Percentiles rank a stretch among this genome's conserved stretches.
Conservation (phyloP, 2,113 vertebrate species). For the Harpagus bidentatus region DNA sequence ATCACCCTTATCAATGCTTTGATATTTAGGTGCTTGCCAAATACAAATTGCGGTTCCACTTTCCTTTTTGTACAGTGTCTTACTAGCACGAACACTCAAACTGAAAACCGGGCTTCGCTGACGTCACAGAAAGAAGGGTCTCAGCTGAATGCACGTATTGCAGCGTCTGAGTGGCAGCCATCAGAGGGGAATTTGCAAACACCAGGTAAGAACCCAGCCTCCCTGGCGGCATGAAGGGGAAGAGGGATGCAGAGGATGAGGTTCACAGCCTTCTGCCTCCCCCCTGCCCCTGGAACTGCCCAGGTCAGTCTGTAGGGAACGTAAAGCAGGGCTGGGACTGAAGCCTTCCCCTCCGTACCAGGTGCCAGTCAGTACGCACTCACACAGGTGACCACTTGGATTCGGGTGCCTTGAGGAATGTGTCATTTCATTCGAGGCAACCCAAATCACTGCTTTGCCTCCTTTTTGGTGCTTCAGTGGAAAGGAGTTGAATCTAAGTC, state of each 20-base stretch:
- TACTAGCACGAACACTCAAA: not conserved
- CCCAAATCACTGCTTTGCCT: not conserved
- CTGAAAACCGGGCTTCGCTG: not conserved
- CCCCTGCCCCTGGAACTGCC: accelerated
- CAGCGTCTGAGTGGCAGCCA: not conserved
- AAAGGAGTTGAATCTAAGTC: not conserved
- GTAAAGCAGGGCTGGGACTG: not conserved
- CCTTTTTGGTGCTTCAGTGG: not conserved
- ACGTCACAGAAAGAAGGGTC: not conserved
- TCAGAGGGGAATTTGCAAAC: not conserved
- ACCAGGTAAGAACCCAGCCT: not conserved
- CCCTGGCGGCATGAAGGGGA: accelerated
- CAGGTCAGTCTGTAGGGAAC: not conserved
- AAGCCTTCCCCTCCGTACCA: too few relatives aligned
- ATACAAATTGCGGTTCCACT: not conserved
- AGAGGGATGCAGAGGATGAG: not conserved
- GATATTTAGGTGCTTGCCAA: not conserved
- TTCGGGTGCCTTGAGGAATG: not conserved
- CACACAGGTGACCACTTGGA: not conserved
- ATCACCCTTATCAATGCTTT: not conserved
- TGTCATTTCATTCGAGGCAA: not conserved
- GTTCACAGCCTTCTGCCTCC: not conserved
- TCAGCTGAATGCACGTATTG: not conserved
- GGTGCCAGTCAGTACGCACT: accelerated
- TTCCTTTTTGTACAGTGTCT: not conserved